Evolutionary conservation across 2,797 vertebrate genomes (phyloP), one percentile per base, ranked within the genome.

Genomic region (Danio albolineatus): DNA sequence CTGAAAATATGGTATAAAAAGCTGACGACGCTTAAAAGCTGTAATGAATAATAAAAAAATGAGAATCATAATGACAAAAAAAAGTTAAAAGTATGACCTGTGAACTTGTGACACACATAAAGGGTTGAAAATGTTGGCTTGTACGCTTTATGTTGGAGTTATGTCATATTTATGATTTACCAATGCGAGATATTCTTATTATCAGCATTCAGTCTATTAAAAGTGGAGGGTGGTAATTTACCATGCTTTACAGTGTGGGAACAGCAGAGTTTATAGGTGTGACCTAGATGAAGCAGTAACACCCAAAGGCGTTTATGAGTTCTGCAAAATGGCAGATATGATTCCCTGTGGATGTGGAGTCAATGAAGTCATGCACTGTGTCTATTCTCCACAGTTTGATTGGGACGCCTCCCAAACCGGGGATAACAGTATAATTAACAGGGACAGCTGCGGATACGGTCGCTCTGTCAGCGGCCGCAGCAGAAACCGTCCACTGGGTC

Each of bases 361-460:
- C 84, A 80, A 75, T 87, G 87, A 90, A 87, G 86, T 89, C 88
- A 88, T 85, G 84, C 62, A 38, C 72, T 44, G 0, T 64, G 72
- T 75, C 71, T 28, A 3, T 67, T 3, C 54, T 67, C 53, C 77
- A 69, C 79, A 72, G 86, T 91, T 89, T 91, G 89, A 90, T 90
- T 86, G 69, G 86, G 90, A 89, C 82, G 86, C 84, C 83, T 85
- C 89, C 87, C 80, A 85, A 76, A 88, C 82, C 70, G 39, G 71
- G 89, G 89, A 91, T 91, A 85, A 91, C 46, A 87, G 86, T 88
- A 87, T 90, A 89, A 91, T 91, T 91, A 91, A 81, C 72, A 59
- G 62, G 46, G 85, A 92, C 93, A 93, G 91, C 91, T 94, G 92
- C 88, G 91, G 87, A 89, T 78, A 84, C 83, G 88, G 83, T 62